phyloP scores from a whole-genome alignment of 2,113 vertebrate genomes.

The Ailurus styani region DNA sequence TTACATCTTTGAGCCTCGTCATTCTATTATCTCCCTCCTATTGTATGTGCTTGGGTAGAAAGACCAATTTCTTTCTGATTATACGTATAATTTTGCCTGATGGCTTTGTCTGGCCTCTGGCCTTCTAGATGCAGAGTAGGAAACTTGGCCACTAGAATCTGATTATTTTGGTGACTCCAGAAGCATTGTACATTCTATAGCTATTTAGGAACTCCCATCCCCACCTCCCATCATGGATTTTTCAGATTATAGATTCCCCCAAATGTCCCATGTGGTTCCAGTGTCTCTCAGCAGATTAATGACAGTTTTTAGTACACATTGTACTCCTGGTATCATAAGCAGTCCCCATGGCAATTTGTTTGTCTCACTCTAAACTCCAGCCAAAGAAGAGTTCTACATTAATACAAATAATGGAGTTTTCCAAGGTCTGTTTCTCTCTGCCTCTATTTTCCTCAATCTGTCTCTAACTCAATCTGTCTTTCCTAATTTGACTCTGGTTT shows the following conservation, averaged over 20 bases:
- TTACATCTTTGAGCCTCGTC: not conserved
- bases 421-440: not conserved
- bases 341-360: not conserved
- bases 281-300: slow-evolving; percentile 32
- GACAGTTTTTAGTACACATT: slow-evolving; percentile 29
- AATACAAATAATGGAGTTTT: slow-evolving; percentile 46
- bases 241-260: slow-evolving; percentile 2
- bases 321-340: slow-evolving; percentile 25
- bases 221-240: not conserved
- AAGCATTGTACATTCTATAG: not conserved
- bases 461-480: slow-evolving; percentile 21
- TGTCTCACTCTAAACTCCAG: slow-evolving; percentile 14
- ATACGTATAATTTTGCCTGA: not conserved
- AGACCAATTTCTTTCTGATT: not conserved
- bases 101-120: not conserved
- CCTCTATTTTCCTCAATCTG: slow-evolving; percentile 37
- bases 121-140: not conserved
- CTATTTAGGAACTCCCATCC: not conserved
- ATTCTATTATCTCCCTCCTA: not conserved
- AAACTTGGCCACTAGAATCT: not conserved
- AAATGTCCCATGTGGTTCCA: not conserved
- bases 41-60: not conserved
- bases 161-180: not conserved
- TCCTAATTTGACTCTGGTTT: not conserved
- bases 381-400: not conserved